Conservation (phyloP, 2,113 vertebrate species). For the Microcebus ravelobensis region DNA sequence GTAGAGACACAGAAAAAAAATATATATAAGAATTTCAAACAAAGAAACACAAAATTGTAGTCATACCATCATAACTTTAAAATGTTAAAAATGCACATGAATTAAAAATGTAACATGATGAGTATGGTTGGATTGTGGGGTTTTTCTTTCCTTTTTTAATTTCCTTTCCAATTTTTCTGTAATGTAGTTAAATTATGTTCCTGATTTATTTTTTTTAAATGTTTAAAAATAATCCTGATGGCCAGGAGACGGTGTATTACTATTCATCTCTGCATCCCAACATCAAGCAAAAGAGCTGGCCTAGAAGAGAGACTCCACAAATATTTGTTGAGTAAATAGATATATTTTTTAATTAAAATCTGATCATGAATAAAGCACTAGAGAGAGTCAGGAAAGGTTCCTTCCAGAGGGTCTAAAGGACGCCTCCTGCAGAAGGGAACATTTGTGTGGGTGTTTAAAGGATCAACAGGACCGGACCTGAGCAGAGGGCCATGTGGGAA, state of each 20-base stretch:
- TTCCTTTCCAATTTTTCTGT: background rate
- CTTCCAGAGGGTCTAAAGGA: background rate
- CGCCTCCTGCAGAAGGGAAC: fast-evolving
- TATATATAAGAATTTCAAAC: slow-evolving; percentile 22
- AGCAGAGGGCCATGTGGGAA: background rate
- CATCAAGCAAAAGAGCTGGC: background rate
- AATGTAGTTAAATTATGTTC: slow-evolving; percentile 2
- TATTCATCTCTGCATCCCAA: background rate
- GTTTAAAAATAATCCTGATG: background rate
- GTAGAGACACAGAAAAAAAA: background rate
- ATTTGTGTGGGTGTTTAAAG: background rate
- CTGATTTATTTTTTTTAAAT: background rate
- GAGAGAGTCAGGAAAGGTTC: background rate
- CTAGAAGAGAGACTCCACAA: background rate
- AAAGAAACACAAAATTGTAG: background rate
- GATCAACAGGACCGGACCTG: too few relatives aligned
- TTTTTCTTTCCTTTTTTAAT: background rate
- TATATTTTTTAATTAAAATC: slow-evolving; percentile 27
- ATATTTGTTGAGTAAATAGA: background rate
- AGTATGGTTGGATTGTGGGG: background rate
- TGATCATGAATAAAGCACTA: background rate
- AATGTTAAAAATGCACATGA: background rate
- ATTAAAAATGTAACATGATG: background rate
- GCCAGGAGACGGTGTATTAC: background rate
- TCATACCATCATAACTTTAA: background rate